Evolutionary conservation across 2,113 vertebrate species (phyloP).

Genomic region (Sus scrofa): DNA sequence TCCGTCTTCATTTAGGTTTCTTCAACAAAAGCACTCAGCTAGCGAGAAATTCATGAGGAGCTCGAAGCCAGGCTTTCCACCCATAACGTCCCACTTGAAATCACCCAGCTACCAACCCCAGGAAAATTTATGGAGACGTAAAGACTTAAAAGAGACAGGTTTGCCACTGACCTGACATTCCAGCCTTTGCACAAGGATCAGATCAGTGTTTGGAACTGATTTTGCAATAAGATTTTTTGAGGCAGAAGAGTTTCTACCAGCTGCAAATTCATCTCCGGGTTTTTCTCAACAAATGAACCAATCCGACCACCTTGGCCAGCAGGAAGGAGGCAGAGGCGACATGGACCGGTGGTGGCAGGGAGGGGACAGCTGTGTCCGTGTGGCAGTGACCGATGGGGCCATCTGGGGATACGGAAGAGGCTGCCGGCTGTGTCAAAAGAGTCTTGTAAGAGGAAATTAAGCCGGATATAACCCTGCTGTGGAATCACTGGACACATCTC

Average conservation of each 20-base stretch:
- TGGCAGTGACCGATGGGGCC: neutral
- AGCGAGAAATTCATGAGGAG: neutral
- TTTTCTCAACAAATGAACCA: neutral
- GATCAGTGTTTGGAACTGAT: neutral
- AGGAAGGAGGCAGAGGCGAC: neutral
- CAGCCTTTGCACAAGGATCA: neutral
- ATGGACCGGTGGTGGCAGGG: neutral
- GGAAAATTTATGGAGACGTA: neutral
- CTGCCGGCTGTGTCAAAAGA: constrained; percentile 8
- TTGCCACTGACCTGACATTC: fast-evolving
- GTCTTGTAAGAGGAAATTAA: constrained; percentile 83
- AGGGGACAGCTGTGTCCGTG: neutral
- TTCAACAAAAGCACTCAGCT: neutral
- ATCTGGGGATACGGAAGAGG: neutral
- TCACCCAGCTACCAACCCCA: neutral
- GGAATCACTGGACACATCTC: constrained; percentile 71
- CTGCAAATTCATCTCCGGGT: neutral
- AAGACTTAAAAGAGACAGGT: neutral
- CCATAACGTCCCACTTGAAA: neutral
- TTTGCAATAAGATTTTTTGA: neutral
- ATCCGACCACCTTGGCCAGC: neutral
- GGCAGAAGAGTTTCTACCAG: neutral
- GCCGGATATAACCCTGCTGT: constrained; percentile 71
- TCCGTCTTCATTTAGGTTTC: neutral
- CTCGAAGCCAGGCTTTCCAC: neutral